Evolutionary conservation across 2,888 invertebrate species (phyloP).

Genomic region (Melinaea marsaeus): DNA sequence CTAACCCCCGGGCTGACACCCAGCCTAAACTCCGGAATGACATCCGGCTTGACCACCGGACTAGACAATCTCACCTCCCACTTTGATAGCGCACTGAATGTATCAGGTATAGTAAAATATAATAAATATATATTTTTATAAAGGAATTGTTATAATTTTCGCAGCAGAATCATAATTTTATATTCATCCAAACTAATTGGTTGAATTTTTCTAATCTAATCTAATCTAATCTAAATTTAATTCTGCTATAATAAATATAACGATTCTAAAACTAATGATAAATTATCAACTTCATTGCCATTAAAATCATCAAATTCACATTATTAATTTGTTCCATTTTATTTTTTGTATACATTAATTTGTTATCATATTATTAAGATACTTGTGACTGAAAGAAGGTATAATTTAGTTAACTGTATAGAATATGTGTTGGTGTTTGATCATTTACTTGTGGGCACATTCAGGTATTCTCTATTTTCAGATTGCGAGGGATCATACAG

Average conservation of each 20-base stretch:
- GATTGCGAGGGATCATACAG: constrained; percentile 26
- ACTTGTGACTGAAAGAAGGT: constrained; percentile 5
- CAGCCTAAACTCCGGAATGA: constrained; percentile 13
- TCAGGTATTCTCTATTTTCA: constrained; percentile 67
- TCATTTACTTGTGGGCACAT: constrained; percentile 69
- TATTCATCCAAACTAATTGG: no score
- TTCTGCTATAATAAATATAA: no score
- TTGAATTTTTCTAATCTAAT: no score
- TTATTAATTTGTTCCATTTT: no score
- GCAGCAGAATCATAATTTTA: no score
- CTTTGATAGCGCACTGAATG: constrained; percentile 1
- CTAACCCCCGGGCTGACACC: constrained; percentile 12
- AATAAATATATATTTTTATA: not conserved
- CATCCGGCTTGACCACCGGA: not conserved
- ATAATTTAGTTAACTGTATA: constrained; percentile 24
- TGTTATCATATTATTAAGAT: not conserved
- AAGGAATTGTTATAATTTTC: no score
- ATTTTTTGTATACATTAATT: no score
- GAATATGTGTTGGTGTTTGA: constrained; percentile 33
- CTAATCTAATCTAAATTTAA: no score
- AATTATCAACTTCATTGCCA: no score
- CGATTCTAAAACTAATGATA: no score
- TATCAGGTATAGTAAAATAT: constrained; percentile 4
- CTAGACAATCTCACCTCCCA: not conserved
- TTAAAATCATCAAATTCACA: no score